These are phyloP conservation scores for Zosterops lateralis DNA, from an alignment of 2,113 vertebrate species.

Conservation along the genomic window DNA sequence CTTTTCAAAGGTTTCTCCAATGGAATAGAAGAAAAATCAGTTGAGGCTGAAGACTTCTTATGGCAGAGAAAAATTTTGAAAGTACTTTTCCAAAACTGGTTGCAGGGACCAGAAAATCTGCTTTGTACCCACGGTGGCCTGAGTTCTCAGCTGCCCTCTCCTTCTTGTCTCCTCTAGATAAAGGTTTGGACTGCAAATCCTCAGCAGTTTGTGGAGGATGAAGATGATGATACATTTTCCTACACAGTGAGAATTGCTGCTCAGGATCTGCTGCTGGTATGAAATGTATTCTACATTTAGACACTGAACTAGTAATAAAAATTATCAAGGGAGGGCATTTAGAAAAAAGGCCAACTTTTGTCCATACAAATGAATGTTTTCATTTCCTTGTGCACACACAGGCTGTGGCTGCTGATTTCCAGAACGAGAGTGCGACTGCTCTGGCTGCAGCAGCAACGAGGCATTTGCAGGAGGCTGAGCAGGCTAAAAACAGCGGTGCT, in stretches of 20 bases:
- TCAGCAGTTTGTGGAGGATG: constrained; percentile 97
- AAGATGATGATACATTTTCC: constrained; percentile 97
- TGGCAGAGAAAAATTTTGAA: not conserved
- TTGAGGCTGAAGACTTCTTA: not conserved
- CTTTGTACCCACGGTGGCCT: not conserved
- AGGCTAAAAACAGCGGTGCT: constrained; percentile 82
- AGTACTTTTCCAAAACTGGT: not conserved
- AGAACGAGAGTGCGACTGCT: constrained; percentile 94
- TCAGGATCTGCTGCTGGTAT: constrained; percentile 93
- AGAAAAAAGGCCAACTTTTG: not conserved
- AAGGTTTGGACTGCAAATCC: constrained; percentile 98
- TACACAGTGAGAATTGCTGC: constrained; percentile 97
- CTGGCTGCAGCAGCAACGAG: constrained; percentile 92
- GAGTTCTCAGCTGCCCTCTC: not conserved
- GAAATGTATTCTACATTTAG: not conserved
- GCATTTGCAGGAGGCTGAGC: constrained; percentile 94
- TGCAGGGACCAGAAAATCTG: not conserved
- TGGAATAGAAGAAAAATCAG: not conserved
- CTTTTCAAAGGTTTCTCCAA: not conserved
- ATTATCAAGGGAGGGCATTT: not conserved
- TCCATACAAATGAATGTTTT: not conserved
- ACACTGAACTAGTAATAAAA: not conserved
- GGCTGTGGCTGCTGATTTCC: constrained; percentile 96
- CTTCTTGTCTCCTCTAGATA: constrained; percentile 72
- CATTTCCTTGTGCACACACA: constrained; percentile 64